Base-by-base conservation (phyloP, 2,888 invertebrate genomes). In the Drosophila prostipennis region DNA sequence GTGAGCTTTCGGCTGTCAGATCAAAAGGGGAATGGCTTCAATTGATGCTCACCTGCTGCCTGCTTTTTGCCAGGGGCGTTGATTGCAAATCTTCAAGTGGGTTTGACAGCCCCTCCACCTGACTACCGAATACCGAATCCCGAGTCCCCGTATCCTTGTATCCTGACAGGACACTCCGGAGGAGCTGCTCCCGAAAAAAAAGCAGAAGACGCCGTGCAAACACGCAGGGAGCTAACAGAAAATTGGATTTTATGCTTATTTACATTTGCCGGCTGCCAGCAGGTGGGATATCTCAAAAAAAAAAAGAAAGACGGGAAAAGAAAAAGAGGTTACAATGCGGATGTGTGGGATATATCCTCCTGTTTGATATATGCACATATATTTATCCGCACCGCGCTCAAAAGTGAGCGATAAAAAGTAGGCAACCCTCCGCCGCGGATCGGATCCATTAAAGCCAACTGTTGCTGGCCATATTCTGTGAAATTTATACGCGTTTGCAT, bases 201-300 rank as follows among this genome's bases (percentile, higher is more conserved):
- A 51, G 45, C 36, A n/a, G 23, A 52, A 45, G 58, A 43, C 43
- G 43, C 57, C 42, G 23, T 26, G 64, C 54, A 65, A 61, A 59
- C 51, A 57, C 56, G 61, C 64, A 72, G 39, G 46, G 63, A 72
- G 72, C 59, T 36, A 52, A 57, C 60, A 51, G 43, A 80, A 63
- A 80, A 79, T 75, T 80, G 71, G 69, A 80, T 80, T 80, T 80
- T 72, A 76, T 69, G 72, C 74, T 80, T 79, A 77, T 75, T 78
- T 78, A 72, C 74, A 76, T 76, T 75, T 54, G 49, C 48, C 14
- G 54, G 45, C 29, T 49, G 36, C 52, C 72, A 51, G 61, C 70
- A 72, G 70, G 70, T 52, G 45, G 48, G 16, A 29, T 11, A 19
- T 23, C 42, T 8, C n/a, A 39, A n/a, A 45, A 39, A 42, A 56